Percentiles rank a stretch among this genome's conserved stretches.
Conservation (phyloP, 1,140 invertebrate species). For the Bombus confusus region DNA sequence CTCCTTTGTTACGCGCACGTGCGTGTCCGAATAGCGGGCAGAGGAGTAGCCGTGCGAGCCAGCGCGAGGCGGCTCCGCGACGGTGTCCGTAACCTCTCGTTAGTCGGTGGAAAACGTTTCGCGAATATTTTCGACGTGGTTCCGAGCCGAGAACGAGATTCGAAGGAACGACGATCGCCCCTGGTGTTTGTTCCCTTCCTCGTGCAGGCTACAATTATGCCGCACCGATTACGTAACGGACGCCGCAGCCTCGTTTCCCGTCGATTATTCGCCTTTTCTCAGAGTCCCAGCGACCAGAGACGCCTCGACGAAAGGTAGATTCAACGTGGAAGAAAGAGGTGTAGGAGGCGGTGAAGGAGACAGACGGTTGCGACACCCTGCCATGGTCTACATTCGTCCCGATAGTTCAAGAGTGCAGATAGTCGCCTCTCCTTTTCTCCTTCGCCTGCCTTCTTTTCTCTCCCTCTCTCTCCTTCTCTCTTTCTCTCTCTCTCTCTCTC, state of each 20-base stretch:
- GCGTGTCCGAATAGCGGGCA: not conserved
- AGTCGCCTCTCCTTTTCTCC: slow-evolving; percentile 12
- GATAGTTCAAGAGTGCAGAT: slow-evolving; percentile 70
- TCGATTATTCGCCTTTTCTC: slow-evolving; percentile 15
- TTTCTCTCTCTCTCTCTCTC: slow-evolving; percentile 24
- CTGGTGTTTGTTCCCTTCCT: not conserved
- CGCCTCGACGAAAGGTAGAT: slow-evolving; percentile 45
- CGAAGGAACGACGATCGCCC: not conserved
- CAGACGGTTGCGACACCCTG: slow-evolving; percentile 63
- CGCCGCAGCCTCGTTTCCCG: not conserved
- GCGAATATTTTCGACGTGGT: not conserved
- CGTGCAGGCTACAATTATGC: not conserved
- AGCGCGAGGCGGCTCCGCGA: too few relatives aligned
- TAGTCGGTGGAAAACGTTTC: not conserved
- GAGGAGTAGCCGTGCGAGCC: not conserved
- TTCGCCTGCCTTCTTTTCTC: slow-evolving; percentile 21
- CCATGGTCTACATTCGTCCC: slow-evolving; percentile 67
- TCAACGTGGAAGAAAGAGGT: slow-evolving; percentile 42
- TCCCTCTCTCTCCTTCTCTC: slow-evolving; percentile 6
- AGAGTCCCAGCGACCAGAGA: not conserved
- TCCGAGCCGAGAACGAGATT: not conserved
- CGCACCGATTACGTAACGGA: not conserved
- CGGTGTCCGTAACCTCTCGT: slow-evolving; percentile 7
- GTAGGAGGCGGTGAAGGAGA: slow-evolving; percentile 60
- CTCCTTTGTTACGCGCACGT: slow-evolving; percentile 54